Conservation (phyloP, 2,888 invertebrate species). For the Acanthosepion esculentum region DNA sequence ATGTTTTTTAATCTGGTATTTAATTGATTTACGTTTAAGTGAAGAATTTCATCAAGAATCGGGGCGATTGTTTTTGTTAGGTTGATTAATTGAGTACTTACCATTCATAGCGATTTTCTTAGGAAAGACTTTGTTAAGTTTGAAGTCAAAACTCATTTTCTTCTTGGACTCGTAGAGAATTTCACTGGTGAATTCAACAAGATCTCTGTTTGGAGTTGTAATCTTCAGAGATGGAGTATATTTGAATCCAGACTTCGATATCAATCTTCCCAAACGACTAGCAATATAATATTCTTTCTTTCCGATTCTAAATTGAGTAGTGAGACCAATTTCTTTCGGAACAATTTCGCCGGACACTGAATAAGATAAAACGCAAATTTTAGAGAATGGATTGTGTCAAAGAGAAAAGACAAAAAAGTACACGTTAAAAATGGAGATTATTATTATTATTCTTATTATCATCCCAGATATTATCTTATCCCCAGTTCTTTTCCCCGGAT, state of each 20-base stretch:
- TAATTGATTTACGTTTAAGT: neutral
- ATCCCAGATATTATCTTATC: too few species aligned
- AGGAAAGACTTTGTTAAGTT: neutral
- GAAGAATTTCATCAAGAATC: neutral
- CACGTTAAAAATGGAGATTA: neutral
- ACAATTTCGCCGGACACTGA: neutral
- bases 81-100: neutral
- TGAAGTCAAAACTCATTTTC: neutral
- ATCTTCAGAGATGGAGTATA: neutral
- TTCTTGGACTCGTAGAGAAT: neutral
- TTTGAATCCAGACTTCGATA: neutral
- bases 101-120: neutral
- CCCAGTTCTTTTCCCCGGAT: neutral
- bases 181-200: neutral
- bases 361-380: neutral
- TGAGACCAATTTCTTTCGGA: slow-evolving; percentile 25
- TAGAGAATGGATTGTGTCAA: too few species aligned
- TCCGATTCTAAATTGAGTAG: neutral
- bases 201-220: neutral
- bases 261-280: neutral
- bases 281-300: neutral
- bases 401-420: neutral
- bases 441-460: neutral
- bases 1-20: too few species aligned
- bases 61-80: neutral